Evolutionary conservation across 2,113 vertebrate species (phyloP).

Genomic region (Lagenorhynchus albirostris): DNA sequence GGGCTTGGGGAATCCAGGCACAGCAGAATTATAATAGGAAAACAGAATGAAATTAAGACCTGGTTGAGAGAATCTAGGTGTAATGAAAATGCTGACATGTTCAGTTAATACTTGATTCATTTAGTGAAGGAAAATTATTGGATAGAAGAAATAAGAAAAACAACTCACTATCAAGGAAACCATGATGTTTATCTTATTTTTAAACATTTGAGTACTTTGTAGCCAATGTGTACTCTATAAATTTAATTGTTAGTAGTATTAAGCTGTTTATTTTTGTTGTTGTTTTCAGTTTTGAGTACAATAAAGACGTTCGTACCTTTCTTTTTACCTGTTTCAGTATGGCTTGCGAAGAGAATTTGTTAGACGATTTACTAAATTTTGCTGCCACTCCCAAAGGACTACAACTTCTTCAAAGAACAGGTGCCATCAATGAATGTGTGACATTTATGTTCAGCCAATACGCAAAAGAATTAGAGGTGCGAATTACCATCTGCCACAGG

Average conservation of each 20-base stretch:
- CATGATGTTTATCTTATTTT: neutral
- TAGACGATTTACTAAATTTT: conserved; percentile 94
- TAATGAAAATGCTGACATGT: neutral
- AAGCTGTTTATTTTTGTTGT: neutral
- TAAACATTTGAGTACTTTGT: neutral
- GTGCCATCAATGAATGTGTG: conserved; percentile 89
- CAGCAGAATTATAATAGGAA: neutral
- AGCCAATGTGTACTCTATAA: neutral
- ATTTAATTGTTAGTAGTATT: neutral
- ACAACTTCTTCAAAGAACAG: conserved; percentile 92
- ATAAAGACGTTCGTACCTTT: neutral
- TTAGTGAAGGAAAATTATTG: neutral
- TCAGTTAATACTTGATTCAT: neutral
- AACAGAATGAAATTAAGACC: neutral
- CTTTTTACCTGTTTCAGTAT: conserved; percentile 81
- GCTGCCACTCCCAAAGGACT: conserved; percentile 93
- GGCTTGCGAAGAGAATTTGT: conserved; percentile 92
- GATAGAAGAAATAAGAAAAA: neutral
- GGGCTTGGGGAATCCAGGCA: neutral
- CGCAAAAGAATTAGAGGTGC: conserved; percentile 93
- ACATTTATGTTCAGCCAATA: conserved; percentile 92
- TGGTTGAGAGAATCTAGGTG: neutral
- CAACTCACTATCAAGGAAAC: neutral
- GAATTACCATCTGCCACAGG: conserved; percentile 14
- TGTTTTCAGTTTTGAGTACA: neutral